These are phyloP conservation scores for Brachyopa scutellaris DNA, from an alignment of 2,888 invertebrate genomes.

Conservation along the genomic window DNA sequence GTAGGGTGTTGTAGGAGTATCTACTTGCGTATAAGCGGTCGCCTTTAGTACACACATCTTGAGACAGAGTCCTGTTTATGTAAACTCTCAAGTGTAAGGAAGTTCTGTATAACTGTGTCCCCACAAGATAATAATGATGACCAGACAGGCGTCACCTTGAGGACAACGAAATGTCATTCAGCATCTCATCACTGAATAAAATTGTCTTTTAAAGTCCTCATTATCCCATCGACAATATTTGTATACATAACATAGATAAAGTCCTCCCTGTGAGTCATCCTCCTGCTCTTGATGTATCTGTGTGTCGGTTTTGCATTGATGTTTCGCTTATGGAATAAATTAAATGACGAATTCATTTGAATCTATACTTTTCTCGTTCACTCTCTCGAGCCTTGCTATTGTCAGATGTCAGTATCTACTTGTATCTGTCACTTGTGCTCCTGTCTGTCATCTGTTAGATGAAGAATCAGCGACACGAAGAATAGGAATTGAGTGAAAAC, in stretches of 20 bases:
- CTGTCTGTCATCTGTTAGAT: slow-evolving; percentile 27
- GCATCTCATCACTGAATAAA: slow-evolving; percentile 51
- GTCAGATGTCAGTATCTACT: slow-evolving; percentile 5
- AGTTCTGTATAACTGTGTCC: not conserved
- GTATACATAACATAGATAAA: too few relatives aligned
- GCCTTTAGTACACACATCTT: slow-evolving; percentile 2
- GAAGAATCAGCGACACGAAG: not conserved
- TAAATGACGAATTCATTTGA: slow-evolving; percentile 60
- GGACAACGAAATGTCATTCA: slow-evolving; percentile 22
- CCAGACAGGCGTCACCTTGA: slow-evolving; percentile 42
- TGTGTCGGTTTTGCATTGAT: slow-evolving; percentile 5
- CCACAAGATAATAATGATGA: slow-evolving; percentile 11
- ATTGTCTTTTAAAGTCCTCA: slow-evolving; percentile 38
- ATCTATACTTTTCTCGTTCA: slow-evolving; percentile 55
- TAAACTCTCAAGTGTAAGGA: not conserved
- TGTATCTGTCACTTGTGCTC: slow-evolving; percentile 34
- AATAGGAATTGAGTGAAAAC: slow-evolving; percentile 4
- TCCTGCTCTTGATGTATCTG: not conserved
- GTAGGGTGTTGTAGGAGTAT: not conserved
- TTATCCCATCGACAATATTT: too few relatives aligned
- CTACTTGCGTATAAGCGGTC: slow-evolving; percentile 17
- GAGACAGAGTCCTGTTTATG: slow-evolving; percentile 1
- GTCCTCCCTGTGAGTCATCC: not conserved
- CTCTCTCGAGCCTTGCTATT: slow-evolving; percentile 9
- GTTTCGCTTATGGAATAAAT: slow-evolving; percentile 58